These are phyloP conservation scores for Poliocrania exsul DNA, from an alignment of 2,797 vertebrate species.

Conservation along the genomic window DNA sequence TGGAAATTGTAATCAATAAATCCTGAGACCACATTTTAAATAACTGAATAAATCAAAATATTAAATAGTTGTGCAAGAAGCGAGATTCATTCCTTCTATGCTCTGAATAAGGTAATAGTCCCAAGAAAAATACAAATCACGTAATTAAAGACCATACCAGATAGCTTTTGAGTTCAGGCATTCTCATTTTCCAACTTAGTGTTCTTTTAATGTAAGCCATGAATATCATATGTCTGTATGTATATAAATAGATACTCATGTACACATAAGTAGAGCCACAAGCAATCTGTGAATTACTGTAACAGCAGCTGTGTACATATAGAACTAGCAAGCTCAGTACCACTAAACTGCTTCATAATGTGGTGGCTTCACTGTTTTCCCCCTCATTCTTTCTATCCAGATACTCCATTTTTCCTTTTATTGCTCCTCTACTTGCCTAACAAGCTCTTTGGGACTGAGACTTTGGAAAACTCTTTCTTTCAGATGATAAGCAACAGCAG, in stretches of 20 bases:
- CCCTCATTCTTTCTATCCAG: background rate
- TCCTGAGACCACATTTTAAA: background rate
- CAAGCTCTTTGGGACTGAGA: background rate
- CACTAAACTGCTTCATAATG: background rate
- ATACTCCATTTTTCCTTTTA: background rate
- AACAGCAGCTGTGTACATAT: background rate
- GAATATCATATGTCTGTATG: background rate
- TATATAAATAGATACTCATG: background rate
- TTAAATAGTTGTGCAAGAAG: background rate
- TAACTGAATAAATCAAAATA: background rate
- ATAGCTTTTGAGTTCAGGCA: background rate
- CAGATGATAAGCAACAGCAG: background rate
- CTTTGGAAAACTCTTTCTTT: background rate
- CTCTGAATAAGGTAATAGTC: background rate
- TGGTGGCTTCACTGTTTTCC: background rate
- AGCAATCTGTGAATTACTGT: slow-evolving; percentile 33
- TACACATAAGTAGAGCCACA: slow-evolving; percentile 15
- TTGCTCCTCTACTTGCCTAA: background rate
- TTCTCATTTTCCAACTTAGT: background rate
- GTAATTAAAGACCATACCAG: background rate
- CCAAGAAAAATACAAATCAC: background rate
- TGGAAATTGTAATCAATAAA: background rate
- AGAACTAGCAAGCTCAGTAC: background rate
- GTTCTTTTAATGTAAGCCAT: background rate
- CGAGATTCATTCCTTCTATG: background rate